Base-by-base conservation (phyloP, 2,888 invertebrate species). In the Calephelis perditalis region DNA sequence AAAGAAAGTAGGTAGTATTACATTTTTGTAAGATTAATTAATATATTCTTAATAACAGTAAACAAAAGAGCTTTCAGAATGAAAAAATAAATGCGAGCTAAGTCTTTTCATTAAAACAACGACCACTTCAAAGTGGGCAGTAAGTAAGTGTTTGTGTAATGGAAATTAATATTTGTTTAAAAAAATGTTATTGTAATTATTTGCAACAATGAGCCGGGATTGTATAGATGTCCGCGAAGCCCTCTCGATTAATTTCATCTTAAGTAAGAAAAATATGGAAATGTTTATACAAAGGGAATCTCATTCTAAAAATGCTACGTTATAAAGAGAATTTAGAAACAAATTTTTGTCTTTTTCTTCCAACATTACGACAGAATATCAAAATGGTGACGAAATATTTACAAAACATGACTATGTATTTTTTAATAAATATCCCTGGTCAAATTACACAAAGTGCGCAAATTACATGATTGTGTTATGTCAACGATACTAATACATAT, bases 101-200 rank as follows among this genome's bases (percentile, higher is more conserved):
- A 62, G 61, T 62, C 57, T 61, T 62, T 61, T 66, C 54, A 57
- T 59, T 61, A 57, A 59, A 79, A 77, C 77, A 76, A 80, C 71
- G 71, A 79, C 77, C 75, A 77, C 74, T 74, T 77, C 73, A 77
- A 81, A 80, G 77, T 81, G 75, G 74, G 76, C 65, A 64, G 61
- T 65, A 64, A 70, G 68, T 70, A 66, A 67, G 77, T 76, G 76
- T 81, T 73, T 70, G 76, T 75, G 77, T 82, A 83, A 86, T 87
- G 85, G 83, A 84, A 84, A 87, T 84, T 86, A 85, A 85, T 84
- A 86, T 86, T 86, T 81, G 76, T 82, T 81, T 81, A 83, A 77
- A 81, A 76, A 81, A 79, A 80, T 78, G 81, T 81, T 79, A 80
- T 81, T 82, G 79, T 84, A 86, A 86, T 86, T 82, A 86, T 81